Evolutionary conservation across 2,888 invertebrate species (phyloP), one percentile per base, ranked within the genome.

Genomic region (Acleris emargana): DNA sequence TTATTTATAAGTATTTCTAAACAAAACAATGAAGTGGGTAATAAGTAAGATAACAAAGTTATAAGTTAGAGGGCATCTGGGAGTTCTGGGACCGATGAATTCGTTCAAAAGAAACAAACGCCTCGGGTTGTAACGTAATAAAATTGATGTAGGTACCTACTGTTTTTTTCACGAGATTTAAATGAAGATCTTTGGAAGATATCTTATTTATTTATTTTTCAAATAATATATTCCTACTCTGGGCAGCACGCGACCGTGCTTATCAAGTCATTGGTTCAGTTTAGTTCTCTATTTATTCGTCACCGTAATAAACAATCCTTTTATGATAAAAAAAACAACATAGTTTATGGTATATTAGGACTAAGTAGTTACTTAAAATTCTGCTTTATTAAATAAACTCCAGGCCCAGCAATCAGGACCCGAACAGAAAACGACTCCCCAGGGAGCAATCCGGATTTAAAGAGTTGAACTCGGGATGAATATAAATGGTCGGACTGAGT

Each of bases 71-170:
- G 52, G 45, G 32, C 58, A 32, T 38, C 20, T 3, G 63, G 51
- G 63, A 63, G 32, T 52, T 38, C 20, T 3, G 63, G 51, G 63
- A 63, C 45, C 58, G 20, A 58, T 58, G 38, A 58, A 57, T 63
- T 38, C 45, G 25, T 42, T 57, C 50, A 11, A 25, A 62, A 28
- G 43, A 28, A 50, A 42, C 38, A 38, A 38, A 18, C 28, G 50
- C 20, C 53, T 28, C 17, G 4, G 20, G 43, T 11, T n/a, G 42
- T 7, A 52, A 18, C 6, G 11, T 6, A 13, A 53, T 50, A 3
- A n/a, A 20, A 50, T 20, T 7, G 7, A 20, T 11, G n/a, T 42
- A 50, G 11, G 42, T 42, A 20, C 22, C 2, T 16, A 43, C n/a
- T 16, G 43, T n/a, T 43, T n/a, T 43, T n/a, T 43, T 43, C 13